Base-by-base conservation (phyloP, 2,888 invertebrate genomes). In the Yponomeuta plumbellus region DNA sequence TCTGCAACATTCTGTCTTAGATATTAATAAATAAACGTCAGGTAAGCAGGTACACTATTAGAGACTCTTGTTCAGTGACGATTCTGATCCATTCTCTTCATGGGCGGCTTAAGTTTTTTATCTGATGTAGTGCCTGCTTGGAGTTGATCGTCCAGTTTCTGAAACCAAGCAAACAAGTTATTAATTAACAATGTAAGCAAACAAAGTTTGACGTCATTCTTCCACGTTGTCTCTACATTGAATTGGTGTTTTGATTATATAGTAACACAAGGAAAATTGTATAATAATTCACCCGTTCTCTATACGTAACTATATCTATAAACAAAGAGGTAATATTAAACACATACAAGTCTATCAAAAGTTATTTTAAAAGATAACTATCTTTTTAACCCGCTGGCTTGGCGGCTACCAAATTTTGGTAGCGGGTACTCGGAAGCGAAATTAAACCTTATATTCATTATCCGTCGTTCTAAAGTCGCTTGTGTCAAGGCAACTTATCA, bases 61-160 rank as follows among this genome's bases (percentile, higher is more conserved):
- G 44, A 17, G 6, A 17, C 13, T 17, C 44, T 1, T 11, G 17
- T n/a, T 62, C 39, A 62, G 34, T 62, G 62, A 5, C 62, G 62
- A 20, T 62, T 62, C 20, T 62, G 62, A 39, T 23, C 39, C 20
- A 62, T 26, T 20, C 6, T 39, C 64, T 72, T 65, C 69, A 67
- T 40, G 68, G 69, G 22, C 68, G 69, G n/a, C 70, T 64, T 17
- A 67, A 62, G 22, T 58, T 52, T 52, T 17, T 17, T 52, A 17
- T 52, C 44, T 52, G 44, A 17, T 52, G 17, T 5, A 13, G 17
- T 13, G 17, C 17, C 34, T 13, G 26, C 26, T n/a, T 52, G 17
- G 66, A 20, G 67, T 71, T 67, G 76, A 75, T 67, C 80, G 74
- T 74, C 75, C 23, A 84, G 71, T 77, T 76, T 84, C 84, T 84